Percentiles rank a stretch among this genome's conserved stretches.
Evolutionary conservation across 2,888 invertebrate species (phyloP).

Genomic region (Mythimna impura): DNA sequence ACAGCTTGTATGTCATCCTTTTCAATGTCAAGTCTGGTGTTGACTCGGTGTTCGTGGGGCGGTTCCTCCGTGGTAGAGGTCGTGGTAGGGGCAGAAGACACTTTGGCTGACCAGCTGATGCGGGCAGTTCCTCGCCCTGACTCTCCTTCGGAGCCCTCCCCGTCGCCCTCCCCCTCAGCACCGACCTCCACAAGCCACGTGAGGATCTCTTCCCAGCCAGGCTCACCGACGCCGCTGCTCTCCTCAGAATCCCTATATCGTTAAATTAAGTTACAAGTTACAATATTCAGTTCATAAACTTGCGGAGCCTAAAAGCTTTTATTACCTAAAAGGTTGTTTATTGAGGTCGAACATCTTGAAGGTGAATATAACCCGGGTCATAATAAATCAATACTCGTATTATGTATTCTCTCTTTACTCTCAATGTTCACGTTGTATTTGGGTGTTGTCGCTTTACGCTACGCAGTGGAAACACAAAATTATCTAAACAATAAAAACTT

Average conservation of each 20-base stretch:
- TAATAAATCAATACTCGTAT: constrained; percentile 70
- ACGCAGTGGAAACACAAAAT: constrained; percentile 66
- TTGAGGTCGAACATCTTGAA: constrained; percentile 67
- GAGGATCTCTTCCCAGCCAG: constrained; percentile 94
- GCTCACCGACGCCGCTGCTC: constrained; percentile 81
- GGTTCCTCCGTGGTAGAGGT: constrained; percentile 84
- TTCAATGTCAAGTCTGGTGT: constrained; percentile 96
- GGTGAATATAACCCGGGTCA: constrained; percentile 70
- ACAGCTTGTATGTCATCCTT: constrained; percentile 98
- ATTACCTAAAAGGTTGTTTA: constrained; percentile 66
- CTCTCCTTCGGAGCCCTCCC: constrained; percentile 85
- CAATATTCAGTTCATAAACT: constrained; percentile 61
- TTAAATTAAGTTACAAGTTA: constrained; percentile 46
- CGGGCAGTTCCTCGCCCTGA: constrained; percentile 95
- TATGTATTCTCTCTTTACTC: constrained; percentile 37
- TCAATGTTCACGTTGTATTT: constrained; percentile 61
- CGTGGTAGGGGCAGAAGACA: constrained; percentile 77
- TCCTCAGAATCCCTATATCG: constrained; percentile 80
- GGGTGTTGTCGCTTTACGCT: constrained; percentile 55
- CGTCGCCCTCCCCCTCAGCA: constrained; percentile 92
- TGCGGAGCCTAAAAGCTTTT: constrained; percentile 65
- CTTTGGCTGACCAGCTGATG: constrained; percentile 95
- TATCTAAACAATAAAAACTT: constrained; percentile 71
- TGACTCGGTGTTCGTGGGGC: constrained; percentile 91
- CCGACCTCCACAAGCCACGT: constrained; percentile 98